Evolutionary conservation across 2,113 vertebrate genomes (phyloP), one percentile per base, ranked within the genome.

Genomic region (Perccottus glenii): DNA sequence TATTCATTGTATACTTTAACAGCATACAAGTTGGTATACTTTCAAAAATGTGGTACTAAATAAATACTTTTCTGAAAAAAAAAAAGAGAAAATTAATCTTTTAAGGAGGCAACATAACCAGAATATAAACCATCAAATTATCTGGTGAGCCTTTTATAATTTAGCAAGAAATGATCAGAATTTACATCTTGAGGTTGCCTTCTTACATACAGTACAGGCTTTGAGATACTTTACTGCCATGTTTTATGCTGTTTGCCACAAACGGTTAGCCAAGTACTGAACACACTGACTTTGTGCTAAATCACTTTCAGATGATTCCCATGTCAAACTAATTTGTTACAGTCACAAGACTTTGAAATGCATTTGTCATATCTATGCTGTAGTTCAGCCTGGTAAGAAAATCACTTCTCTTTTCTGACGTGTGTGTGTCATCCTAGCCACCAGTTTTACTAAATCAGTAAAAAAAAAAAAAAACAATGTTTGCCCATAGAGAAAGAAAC

Each of bases 281-380:
- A 60, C 62, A 40, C 16, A 52, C 10, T 35, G 59, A 35, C 14
- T 67, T 44, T 62, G 62, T 52, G 32, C 50, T 36, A 67, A 81
- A 79, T 42, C 27, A 16, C 50, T 10, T 40, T 51, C 64, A 52
- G 70, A 72, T 71, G 64, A 65, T 76, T 63, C 80, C 68, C 56
- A 66, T 63, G 67, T 72, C 62, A 67, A 62, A 14, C 40, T 70
- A 66, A 90, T 82, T 87, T 75, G 80, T 81, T 82, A 51, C 73
- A 79, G 78, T 90, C 89, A 86, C 84, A 86, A 90, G 90, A 88
- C 72, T 65, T 73, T 47, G 33, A 74, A 66, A 86, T 78, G 56
- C 16, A 44, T 33, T 8, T 8, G 35, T 51, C 66, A 76, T 70
- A 38, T 70, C 49, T 44, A 35, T 58, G 73, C 51, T 11, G 14